phyloP scores from a whole-genome alignment of 2,113 vertebrate genomes.

The Serinus canaria region DNA sequence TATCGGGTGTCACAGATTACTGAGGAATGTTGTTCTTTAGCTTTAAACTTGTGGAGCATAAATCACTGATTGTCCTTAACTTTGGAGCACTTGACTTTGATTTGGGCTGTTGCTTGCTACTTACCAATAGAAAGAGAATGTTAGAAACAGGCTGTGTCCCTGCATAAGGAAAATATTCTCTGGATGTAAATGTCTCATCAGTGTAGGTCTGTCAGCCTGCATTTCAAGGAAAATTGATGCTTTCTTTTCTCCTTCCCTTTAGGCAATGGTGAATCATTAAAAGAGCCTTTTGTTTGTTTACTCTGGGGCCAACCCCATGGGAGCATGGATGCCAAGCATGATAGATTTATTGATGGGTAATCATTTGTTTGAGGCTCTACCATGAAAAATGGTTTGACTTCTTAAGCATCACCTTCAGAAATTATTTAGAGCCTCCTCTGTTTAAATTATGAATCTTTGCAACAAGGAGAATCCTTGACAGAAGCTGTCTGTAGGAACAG shows the following conservation, averaged over 20 bases:
- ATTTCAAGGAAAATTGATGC: neutral
- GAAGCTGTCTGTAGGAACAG: neutral
- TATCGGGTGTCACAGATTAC: neutral
- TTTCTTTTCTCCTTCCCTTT: neutral
- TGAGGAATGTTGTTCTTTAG: neutral
- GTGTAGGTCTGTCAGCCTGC: neutral
- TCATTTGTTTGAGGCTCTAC: neutral
- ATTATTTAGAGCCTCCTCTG: constrained; percentile 38
- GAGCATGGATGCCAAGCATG: neutral
- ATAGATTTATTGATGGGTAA: neutral
- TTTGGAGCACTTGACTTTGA: neutral
- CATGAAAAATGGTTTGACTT: neutral
- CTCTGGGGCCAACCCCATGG: neutral
- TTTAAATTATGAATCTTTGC: constrained; percentile 22
- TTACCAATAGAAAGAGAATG: neutral
- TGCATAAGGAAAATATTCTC: neutral
- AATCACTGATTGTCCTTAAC: neutral
- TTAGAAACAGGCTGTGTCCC: neutral
- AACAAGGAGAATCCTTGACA: neutral
- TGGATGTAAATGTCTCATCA: neutral
- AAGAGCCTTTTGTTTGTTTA: constrained; percentile 2
- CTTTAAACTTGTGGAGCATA: too few relatives aligned
- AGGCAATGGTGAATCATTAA: neutral
- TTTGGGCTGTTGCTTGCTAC: neutral
- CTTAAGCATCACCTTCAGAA: constrained; percentile 10